Conservation (phyloP, 2,797 vertebrate genomes). For the Dryobates pubescens region DNA sequence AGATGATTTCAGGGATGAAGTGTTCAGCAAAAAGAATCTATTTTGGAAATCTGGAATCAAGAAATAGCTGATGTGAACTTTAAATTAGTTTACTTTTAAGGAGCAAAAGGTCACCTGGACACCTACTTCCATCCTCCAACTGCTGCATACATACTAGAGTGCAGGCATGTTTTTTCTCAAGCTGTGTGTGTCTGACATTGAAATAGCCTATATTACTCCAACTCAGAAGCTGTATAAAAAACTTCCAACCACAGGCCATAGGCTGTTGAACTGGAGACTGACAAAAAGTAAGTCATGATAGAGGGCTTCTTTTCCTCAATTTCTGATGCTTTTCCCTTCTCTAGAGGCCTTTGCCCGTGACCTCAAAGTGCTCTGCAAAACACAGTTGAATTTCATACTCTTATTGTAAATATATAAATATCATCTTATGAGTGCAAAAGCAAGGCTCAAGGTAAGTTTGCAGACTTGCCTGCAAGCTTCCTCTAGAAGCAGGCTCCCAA, state of each 20-base stretch:
- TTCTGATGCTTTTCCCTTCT: background rate
- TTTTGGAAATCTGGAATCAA: background rate
- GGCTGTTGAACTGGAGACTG: background rate
- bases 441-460: background rate
- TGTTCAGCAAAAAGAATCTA: background rate
- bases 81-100: background rate
- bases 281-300: accelerated
- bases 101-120: background rate
- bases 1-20: background rate
- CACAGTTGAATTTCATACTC: background rate
- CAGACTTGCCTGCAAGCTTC: background rate
- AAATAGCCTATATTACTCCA: background rate
- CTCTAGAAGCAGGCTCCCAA: background rate
- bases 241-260: background rate
- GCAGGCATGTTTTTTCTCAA: background rate
- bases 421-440: background rate
- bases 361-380: background rate
- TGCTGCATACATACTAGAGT: background rate
- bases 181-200: background rate
- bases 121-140: background rate
- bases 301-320: background rate
- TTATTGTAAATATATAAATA: background rate
- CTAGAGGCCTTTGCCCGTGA: background rate
- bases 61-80: background rate
- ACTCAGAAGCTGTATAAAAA: background rate